Percentiles rank a stretch among this genome's conserved stretches.
These are phyloP conservation scores for Stramonita haemastoma DNA, from an alignment of 2,888 invertebrate species.

Conservation along the genomic window DNA sequence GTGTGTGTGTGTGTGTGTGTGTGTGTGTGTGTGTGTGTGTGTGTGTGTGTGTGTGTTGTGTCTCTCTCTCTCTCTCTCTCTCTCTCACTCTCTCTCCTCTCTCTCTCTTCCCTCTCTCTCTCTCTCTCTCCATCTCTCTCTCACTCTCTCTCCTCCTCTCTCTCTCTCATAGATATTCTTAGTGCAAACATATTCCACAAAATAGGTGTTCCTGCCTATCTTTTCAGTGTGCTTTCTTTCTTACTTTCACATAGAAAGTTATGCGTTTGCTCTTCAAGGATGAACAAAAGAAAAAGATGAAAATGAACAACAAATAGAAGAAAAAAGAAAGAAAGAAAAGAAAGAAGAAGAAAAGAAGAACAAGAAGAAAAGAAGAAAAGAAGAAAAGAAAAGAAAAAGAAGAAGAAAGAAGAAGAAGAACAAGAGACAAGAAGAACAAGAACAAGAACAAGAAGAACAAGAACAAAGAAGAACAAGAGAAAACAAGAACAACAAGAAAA, in stretches of 20 bases:
- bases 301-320: neutral
- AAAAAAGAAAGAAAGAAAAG: neutral
- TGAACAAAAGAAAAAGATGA: neutral
- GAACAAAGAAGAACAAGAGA: too few relatives aligned
- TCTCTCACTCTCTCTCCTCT: neutral
- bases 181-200: too few relatives aligned
- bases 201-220: too few relatives aligned
- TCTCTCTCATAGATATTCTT: neutral
- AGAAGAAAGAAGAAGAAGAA: neutral
- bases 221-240: too few relatives aligned
- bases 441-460: neutral
- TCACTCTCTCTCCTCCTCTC: neutral
- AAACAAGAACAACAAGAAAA: neutral
- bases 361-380: neutral
- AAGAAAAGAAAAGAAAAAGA: neutral
- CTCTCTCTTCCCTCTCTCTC: neutral
- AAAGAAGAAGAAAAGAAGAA: neutral
- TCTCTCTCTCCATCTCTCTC: neutral
- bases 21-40: too few relatives aligned
- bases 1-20: too few relatives aligned
- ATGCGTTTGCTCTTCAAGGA: too few relatives aligned
- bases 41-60: neutral
- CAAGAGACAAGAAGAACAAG: too few relatives aligned
- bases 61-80: neutral
- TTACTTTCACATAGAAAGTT: too few relatives aligned